Percentiles rank a stretch among this genome's conserved stretches.
Conservation (phyloP, 2,888 invertebrate species). For the Caenorhabditis macrosperma region DNA sequence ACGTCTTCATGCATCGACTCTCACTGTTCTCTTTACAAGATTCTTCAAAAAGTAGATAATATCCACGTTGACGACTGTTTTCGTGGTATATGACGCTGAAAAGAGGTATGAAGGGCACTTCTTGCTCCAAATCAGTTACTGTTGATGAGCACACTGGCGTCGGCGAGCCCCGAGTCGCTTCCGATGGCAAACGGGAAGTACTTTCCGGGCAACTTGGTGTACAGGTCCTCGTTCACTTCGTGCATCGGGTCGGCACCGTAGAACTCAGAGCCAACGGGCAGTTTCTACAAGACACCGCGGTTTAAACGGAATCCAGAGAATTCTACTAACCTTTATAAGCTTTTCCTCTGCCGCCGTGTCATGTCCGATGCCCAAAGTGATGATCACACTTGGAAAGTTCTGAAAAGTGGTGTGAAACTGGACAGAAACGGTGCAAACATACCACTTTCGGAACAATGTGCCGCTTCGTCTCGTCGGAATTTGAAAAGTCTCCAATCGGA, state of each 20-base stretch:
- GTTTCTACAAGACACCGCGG: slow-evolving; percentile 14
- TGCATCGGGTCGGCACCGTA: slow-evolving; percentile 63
- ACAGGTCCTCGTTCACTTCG: slow-evolving; percentile 56
- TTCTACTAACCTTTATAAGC: slow-evolving; percentile 21
- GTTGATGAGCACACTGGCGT: slow-evolving; percentile 53
- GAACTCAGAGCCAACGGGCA: slow-evolving; percentile 25
- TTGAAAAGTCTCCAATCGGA: slow-evolving; percentile 43
- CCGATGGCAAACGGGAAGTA: slow-evolving; percentile 60
- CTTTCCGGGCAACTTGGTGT: slow-evolving; percentile 51
- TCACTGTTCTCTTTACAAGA: slow-evolving; percentile 38
- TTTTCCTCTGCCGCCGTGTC: slow-evolving; percentile 54
- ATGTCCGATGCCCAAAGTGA: slow-evolving; percentile 61
- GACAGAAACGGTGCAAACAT: too few relatives aligned
- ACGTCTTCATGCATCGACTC: not conserved
- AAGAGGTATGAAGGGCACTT: not conserved
- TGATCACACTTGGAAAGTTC: slow-evolving; percentile 37
- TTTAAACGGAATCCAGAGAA: too few relatives aligned
- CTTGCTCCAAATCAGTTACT: not conserved
- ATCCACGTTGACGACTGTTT: slow-evolving; percentile 55
- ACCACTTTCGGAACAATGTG: slow-evolving; percentile 55
- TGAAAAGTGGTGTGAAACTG: not conserved
- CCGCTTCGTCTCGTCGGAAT: slow-evolving; percentile 60
- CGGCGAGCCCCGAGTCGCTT: slow-evolving; percentile 26
- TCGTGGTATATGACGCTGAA: slow-evolving; percentile 34
- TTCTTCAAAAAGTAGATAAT: slow-evolving; percentile 56